Base-by-base conservation (phyloP, 2,888 invertebrate species). In the Tuberolachnus salignus region DNA sequence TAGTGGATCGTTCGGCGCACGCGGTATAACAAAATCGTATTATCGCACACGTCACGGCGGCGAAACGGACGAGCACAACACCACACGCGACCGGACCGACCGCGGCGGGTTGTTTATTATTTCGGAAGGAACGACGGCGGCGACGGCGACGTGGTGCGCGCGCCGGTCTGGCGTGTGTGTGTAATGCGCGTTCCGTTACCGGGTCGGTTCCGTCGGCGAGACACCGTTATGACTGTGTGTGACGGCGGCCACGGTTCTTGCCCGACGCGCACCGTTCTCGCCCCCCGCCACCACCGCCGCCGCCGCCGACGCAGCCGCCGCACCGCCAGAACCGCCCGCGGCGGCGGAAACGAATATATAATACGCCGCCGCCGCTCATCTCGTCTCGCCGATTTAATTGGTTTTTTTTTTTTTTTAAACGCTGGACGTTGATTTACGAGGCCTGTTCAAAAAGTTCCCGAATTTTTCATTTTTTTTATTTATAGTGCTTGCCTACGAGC, bases 141-240 rank as follows among this genome's bases (percentile, higher is more conserved):
- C 14, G 9, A 46, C 46, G n/a, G 23, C 64, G 16, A 44, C 23
- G 23, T n/a, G 49, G 49, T 26, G 14, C 14, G 69, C 21, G 42
- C 70, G 70, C 23, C 57, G 46, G 46, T 10, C 9, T 6, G n/a
- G 42, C 6, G 6, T 34, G 34, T 34, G 34, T 34, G 34, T 51
- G 72, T 19, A 19, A n/a, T n/a, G 19, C 13, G 75, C 57, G 75
- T 75, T 75, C 75, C 75, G 75, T 75, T 75, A 75, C 75, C 75
- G 57, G 66, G 75, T 75, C 75, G 75, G 75, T 57, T 64, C 75
- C 75, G n/a, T n/a, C n/a, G 66, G 67, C 66, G 42, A 66, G 66
- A 75, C 67, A 75, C 75, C 75, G 75, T 75, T 75, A 75, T 75
- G 71, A 71, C 42, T 55, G 46, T 1, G n/a, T 14, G 59, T 26